phyloP scores from a whole-genome alignment of 1,140 invertebrate genomes.

The Microplitis mediator region DNA sequence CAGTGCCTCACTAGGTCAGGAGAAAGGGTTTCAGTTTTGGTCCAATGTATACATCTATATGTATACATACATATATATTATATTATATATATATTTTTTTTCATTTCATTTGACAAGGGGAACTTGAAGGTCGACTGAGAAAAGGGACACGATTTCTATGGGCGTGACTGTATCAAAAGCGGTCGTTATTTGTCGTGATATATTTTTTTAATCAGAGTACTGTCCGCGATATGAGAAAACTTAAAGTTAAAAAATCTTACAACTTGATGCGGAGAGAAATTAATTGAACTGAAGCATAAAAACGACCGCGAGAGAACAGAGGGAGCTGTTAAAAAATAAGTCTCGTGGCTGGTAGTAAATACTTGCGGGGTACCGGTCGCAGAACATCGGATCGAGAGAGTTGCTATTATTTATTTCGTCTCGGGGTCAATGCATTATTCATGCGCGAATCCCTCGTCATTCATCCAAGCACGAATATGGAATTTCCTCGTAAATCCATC shows the following conservation, averaged over 20 bases:
- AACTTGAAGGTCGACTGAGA: neutral
- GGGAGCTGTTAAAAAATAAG: neutral
- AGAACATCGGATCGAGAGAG: neutral
- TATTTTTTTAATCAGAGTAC: neutral
- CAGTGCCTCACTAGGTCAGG: neutral
- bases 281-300: neutral
- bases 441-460: constrained; percentile 41
- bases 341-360: neutral
- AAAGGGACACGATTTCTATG: constrained; percentile 1
- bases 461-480: constrained; percentile 48
- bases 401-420: constrained; percentile 27
- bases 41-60: neutral
- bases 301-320: neutral
- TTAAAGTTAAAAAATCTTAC: no score
- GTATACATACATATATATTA: neutral
- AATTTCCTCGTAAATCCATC: constrained; percentile 35
- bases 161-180: constrained; percentile 1
- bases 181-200: neutral
- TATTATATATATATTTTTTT: neutral
- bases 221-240: no score
- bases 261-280: neutral
- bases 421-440: constrained; percentile 43
- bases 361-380: neutral
- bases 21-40: constrained; percentile 12
- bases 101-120: neutral